Percentiles rank a stretch among this genome's conserved stretches.
phyloP scores from a whole-genome alignment of 2,113 vertebrate species.

The Triplophysa dalaica region DNA sequence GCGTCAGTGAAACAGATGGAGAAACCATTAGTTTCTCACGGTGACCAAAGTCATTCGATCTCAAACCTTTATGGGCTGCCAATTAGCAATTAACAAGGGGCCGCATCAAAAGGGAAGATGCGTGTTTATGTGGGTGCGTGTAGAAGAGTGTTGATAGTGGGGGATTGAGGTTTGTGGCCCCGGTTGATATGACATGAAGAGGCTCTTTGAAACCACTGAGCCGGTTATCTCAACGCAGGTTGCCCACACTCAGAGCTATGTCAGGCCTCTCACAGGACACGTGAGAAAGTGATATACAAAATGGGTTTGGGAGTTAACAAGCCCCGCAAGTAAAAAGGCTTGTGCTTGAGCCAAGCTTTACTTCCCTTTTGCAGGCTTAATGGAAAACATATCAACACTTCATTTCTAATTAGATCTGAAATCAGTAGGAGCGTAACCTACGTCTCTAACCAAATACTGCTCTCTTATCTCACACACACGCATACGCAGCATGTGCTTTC shows the following conservation, averaged over 20 bases:
- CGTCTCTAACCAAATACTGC: slow-evolving; percentile 56
- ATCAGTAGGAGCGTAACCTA: slow-evolving; percentile 58
- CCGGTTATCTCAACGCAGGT: slow-evolving; percentile 61
- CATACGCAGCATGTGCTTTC: not conserved
- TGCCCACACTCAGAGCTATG: slow-evolving; percentile 43
- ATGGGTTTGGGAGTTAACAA: slow-evolving; percentile 50
- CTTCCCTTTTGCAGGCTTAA: slow-evolving; percentile 54
- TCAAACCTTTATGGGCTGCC: slow-evolving; percentile 64
- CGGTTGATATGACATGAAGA: slow-evolving; percentile 54
- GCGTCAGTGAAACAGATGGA: slow-evolving; percentile 55
- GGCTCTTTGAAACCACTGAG: slow-evolving; percentile 57
- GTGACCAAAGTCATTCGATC: slow-evolving; percentile 62
- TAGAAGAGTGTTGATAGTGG: slow-evolving; percentile 11
- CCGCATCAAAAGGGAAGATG: slow-evolving; percentile 61
- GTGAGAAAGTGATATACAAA: slow-evolving; percentile 51
- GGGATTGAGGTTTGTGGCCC: slow-evolving; percentile 30
- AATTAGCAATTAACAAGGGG: slow-evolving; percentile 65
- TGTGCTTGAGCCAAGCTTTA: slow-evolving; percentile 51
- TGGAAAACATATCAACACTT: slow-evolving; percentile 66
- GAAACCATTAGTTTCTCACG: slow-evolving; percentile 53
- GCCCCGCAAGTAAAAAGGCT: slow-evolving; percentile 20
- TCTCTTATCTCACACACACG: slow-evolving; percentile 1
- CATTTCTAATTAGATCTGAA: slow-evolving; percentile 64
- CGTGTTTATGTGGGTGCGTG: slow-evolving; percentile 4
- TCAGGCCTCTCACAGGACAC: slow-evolving; percentile 49